Evolutionary conservation across 92 coral and sea anemone genomes (phyloP), one percentile per base, ranked within the genome.

Genomic region (Phenganax stokvisi): DNA sequence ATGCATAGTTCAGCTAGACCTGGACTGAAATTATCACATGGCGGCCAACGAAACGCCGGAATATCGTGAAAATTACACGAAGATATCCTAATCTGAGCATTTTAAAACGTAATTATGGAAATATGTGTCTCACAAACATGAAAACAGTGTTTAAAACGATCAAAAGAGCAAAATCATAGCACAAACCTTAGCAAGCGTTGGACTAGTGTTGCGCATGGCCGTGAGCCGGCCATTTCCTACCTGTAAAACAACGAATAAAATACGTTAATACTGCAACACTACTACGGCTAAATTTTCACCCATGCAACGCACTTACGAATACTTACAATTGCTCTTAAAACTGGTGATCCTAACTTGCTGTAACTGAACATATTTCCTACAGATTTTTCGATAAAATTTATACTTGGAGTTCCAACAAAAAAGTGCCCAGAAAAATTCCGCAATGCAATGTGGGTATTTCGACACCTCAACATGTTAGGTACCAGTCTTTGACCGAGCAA

Each of bases 191-290:
- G 89, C 87, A 90, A 94, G 87, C 74, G 89, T 71, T 77, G 90
- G 92, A 86, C 96, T 91, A 90, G 88, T 91, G 87, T 97, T 88
- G 87, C 98, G 92, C 87, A 92, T 87, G 90, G 98, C 90, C 86
- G 92, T 88, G 82, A 93, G 90, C 84, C 98, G 98, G 83, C 97
- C 96, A 92, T 87, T 91, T 88, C 97, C 97, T 86, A 89, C 97
- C 98, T 94, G 71, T 69, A 47, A 81, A 58, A 82, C 85, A 81
- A 89, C 65, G 67, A 15, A 54, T 65, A 25, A 27, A 69, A 78
- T 71, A 84, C 72, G 55, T 61, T 13, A 78, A 58, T 56, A 61
- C n/a, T 58, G 61, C 6, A 8, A 15, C 51, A 78, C 29, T 62
- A 37, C 2, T 1, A 12, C 15, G 13, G 31, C 44, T 54, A 52